phyloP scores from a whole-genome alignment of 2,797 vertebrate species.

The Lacerta bilineata region DNA sequence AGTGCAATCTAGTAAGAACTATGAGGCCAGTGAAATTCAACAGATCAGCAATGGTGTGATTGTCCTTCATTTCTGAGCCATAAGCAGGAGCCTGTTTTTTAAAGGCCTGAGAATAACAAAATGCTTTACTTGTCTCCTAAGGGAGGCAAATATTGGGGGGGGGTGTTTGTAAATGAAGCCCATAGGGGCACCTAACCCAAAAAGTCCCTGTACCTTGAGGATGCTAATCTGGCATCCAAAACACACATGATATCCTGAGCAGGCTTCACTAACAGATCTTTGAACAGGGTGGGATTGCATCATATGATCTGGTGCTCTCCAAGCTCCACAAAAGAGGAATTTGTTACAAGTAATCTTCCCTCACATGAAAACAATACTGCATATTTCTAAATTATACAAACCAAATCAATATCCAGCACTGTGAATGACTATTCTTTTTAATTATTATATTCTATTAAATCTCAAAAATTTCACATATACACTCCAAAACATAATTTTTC shows the following conservation, averaged over 20 bases:
- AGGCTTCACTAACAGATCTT: not conserved
- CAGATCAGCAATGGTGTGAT: not conserved
- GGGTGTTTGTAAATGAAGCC: not conserved
- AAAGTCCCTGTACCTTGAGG: not conserved
- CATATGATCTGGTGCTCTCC: too few relatives aligned
- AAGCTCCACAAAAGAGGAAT: not conserved
- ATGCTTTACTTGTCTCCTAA: not conserved
- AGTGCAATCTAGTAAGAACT: not conserved
- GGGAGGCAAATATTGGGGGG: not conserved
- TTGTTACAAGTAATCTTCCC: not conserved
- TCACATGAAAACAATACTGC: not conserved
- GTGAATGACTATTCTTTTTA: not conserved
- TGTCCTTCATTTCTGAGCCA: not conserved
- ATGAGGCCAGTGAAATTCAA: not conserved
- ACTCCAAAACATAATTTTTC: too few relatives aligned
- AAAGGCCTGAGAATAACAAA: not conserved
- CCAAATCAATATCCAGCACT: too few relatives aligned
- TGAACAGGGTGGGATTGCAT: not conserved
- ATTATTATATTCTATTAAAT: too few relatives aligned
- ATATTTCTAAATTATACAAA: not conserved
- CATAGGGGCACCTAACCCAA: too few relatives aligned
- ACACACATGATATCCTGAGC: not conserved
- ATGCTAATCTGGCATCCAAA: not conserved
- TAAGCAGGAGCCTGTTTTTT: not conserved
- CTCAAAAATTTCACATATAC: too few relatives aligned